phyloP scores from a whole-genome alignment of 2,888 invertebrate species.

The Gandaritis pyraliata region DNA sequence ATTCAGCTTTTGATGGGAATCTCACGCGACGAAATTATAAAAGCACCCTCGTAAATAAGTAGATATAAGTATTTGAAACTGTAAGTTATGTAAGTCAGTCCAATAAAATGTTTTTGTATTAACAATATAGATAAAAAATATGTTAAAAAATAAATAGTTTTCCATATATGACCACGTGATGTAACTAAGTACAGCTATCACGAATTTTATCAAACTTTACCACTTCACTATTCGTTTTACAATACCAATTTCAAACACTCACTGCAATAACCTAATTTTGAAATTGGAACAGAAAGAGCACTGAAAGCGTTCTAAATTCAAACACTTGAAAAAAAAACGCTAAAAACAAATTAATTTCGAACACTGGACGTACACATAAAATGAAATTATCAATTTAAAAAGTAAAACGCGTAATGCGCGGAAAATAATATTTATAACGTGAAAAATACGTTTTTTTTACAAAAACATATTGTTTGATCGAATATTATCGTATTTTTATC shows the following conservation, averaged over 20 bases:
- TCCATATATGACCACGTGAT: slow-evolving; percentile 18
- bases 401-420: slow-evolving; percentile 3
- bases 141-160: no score
- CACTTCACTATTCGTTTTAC: slow-evolving; percentile 15
- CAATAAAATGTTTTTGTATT: no score
- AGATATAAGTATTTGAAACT: no score
- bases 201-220: not conserved
- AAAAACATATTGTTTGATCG: slow-evolving; percentile 2
- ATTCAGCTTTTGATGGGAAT: not conserved
- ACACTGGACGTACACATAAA: slow-evolving; percentile 7
- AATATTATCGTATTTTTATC: slow-evolving; percentile 33
- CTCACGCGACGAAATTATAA: not conserved
- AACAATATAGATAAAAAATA: no score
- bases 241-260: slow-evolving; percentile 15
- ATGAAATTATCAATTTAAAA: slow-evolving; percentile 6
- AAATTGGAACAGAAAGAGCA: slow-evolving; percentile 17
- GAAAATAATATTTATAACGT: not conserved
- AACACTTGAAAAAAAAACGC: slow-evolving; percentile 10
- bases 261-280: slow-evolving; percentile 6
- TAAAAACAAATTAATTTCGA: slow-evolving; percentile 1
- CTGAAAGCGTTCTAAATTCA: slow-evolving; percentile 22
- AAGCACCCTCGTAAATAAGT: not conserved
- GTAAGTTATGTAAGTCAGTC: no score
- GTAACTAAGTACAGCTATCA: not conserved
- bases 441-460: slow-evolving; percentile 16